Conservation (phyloP, 2,113 vertebrate genomes). For the Xiphophorus hellerii region DNA sequence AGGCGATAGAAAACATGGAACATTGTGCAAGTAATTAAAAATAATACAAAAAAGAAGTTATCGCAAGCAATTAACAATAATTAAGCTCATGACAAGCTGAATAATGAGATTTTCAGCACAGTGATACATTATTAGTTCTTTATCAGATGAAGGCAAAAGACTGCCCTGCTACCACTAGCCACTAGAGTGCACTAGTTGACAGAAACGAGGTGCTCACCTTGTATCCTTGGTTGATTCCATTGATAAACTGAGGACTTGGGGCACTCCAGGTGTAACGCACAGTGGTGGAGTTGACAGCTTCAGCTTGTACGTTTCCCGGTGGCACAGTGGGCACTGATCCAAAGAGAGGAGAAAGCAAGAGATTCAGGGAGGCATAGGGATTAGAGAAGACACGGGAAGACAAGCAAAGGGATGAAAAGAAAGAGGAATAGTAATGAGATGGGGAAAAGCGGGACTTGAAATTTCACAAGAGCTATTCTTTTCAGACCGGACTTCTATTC, state of each 20-base stretch:
- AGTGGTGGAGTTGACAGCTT: constrained; percentile 94
- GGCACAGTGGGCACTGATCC: constrained; percentile 93
- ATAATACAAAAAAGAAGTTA: too few relatives aligned
- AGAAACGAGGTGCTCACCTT: constrained; percentile 84
- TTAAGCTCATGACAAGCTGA: background rate
- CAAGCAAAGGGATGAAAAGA: background rate
- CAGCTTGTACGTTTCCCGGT: constrained; percentile 91
- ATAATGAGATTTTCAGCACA: background rate
- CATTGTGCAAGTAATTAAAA: background rate
- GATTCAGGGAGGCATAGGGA: constrained; percentile 9
- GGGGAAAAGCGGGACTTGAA: constrained; percentile 2
- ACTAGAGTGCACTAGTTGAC: constrained; percentile 53
- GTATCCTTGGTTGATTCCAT: constrained; percentile 98
- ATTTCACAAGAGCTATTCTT: constrained; percentile 18
- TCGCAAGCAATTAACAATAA: background rate
- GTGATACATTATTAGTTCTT: background rate
- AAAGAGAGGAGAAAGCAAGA: constrained; percentile 19
- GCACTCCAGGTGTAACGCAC: constrained; percentile 95
- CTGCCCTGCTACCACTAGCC: constrained; percentile 41
- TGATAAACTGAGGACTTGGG: constrained; percentile 98
- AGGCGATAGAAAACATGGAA: background rate
- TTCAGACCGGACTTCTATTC: constrained; percentile 36
- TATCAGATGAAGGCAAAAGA: background rate
- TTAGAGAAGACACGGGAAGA: constrained; percentile 11
- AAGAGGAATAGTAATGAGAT: constrained; percentile 25